These are phyloP conservation scores for Myrmophylax atrothorax DNA, from an alignment of 2,113 vertebrate species.

Conservation along the genomic window DNA sequence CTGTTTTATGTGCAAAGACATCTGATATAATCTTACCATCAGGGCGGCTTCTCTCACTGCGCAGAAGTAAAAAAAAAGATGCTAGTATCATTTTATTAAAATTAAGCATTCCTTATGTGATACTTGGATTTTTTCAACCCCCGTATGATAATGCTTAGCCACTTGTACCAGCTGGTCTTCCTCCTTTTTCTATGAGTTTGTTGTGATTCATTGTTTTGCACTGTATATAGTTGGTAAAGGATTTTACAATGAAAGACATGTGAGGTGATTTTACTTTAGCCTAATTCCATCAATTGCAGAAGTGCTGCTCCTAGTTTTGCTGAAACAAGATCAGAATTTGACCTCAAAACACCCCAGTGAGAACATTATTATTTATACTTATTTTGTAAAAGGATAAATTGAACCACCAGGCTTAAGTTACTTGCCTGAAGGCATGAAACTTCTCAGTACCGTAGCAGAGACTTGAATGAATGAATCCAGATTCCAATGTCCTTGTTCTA, in stretches of 20 bases:
- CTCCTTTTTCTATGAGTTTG: not conserved
- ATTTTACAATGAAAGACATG: not conserved
- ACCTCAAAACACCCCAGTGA: not conserved
- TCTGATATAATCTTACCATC: not conserved
- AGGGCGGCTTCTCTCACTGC: not conserved
- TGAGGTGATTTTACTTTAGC: not conserved
- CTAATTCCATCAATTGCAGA: not conserved
- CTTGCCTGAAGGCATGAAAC: constrained; percentile 24
- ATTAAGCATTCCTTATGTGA: not conserved
- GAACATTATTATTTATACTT: constrained; percentile 31
- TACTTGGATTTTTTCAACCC: not conserved
- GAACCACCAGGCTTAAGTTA: not conserved
- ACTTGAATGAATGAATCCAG: not conserved
- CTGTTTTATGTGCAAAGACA: constrained; percentile 2
- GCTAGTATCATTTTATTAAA: not conserved
- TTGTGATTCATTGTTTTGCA: not conserved
- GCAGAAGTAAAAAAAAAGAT: not conserved
- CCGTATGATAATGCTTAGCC: not conserved
- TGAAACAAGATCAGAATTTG: constrained; percentile 3
- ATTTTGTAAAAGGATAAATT: constrained; percentile 26
- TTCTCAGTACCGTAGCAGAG: not conserved
- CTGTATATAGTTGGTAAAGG: not conserved
- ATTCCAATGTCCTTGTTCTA: not conserved
- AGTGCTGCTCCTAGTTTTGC: not conserved
- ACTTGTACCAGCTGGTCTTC: not conserved